phyloP scores from a whole-genome alignment of 2,113 vertebrate genomes.

The Hypanus sabinus region DNA sequence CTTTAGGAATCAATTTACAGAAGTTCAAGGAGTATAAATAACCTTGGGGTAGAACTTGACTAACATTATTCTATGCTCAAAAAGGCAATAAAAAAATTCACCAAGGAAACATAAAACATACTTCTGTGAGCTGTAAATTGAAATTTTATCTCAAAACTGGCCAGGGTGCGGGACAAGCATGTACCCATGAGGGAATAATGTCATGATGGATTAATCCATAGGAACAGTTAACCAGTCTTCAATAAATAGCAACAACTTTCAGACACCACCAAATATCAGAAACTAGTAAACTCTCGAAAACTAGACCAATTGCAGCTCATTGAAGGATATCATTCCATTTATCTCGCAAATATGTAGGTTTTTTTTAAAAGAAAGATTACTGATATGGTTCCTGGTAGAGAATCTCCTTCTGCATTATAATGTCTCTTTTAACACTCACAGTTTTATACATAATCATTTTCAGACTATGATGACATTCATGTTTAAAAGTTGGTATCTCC shows the following conservation, averaged over 20 bases:
- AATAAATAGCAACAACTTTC: not conserved
- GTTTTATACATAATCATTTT: not conserved
- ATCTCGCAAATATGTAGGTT: not conserved
- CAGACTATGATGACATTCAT: not conserved
- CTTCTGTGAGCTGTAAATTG: not conserved
- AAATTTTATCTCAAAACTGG: not conserved
- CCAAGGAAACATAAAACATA: not conserved
- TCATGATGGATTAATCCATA: not conserved
- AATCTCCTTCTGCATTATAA: not conserved
- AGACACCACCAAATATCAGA: not conserved
- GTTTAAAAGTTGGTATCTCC: not conserved
- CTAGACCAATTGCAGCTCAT: not conserved
- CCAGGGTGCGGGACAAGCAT: not conserved
- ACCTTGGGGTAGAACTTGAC: not conserved
- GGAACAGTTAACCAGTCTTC: not conserved
- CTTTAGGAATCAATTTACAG: not conserved
- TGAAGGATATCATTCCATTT: not conserved
- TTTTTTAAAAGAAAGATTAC: not conserved
- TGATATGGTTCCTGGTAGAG: not conserved
- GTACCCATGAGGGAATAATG: not conserved
- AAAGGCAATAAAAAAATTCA: not conserved
- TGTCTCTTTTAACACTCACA: not conserved
- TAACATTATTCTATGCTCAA: not conserved
- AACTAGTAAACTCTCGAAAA: not conserved
- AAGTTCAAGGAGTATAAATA: not conserved